Conservation (phyloP, 1,140 invertebrate genomes). For the Rhagoletis pomonella region DNA sequence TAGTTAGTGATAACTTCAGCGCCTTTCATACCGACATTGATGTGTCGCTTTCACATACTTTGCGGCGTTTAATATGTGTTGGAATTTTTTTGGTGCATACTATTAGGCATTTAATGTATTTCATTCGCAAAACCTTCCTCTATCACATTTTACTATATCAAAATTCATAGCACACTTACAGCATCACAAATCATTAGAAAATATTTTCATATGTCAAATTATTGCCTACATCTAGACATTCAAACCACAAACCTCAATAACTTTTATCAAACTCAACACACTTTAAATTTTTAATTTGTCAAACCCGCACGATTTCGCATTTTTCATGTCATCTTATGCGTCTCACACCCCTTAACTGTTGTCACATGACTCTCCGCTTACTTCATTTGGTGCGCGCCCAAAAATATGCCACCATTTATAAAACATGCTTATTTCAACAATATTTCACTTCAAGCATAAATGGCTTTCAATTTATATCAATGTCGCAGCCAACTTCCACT, state of each 20-base stretch:
- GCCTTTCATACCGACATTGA: too few species aligned
- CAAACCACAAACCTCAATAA: neutral
- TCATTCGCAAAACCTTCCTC: too few species aligned
- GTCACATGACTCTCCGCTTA: neutral
- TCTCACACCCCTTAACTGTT: too few species aligned
- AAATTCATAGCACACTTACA: too few species aligned
- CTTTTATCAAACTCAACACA: neutral
- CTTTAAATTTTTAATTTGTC: neutral
- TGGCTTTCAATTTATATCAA: constrained; percentile 43
- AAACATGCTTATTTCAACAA: constrained; percentile 35
- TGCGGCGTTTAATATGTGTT: too few species aligned
- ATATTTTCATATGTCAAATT: neutral
- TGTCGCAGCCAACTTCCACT: neutral
- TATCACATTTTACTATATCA: too few species aligned
- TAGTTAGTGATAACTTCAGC: too few species aligned
- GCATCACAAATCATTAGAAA: too few species aligned
- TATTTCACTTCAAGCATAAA: constrained; percentile 36
- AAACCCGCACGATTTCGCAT: neutral
- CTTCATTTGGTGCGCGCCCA: neutral
- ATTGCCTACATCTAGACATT: neutral
- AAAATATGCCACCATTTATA: constrained; percentile 34
- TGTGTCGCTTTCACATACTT: too few species aligned
- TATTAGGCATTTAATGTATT: too few species aligned
- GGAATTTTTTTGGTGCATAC: too few species aligned
- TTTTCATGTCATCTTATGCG: neutral